Evolutionary conservation across 2,797 vertebrate species (phyloP), one percentile per base, ranked within the genome.

Genomic region (Gephyroberyx darwinii): DNA sequence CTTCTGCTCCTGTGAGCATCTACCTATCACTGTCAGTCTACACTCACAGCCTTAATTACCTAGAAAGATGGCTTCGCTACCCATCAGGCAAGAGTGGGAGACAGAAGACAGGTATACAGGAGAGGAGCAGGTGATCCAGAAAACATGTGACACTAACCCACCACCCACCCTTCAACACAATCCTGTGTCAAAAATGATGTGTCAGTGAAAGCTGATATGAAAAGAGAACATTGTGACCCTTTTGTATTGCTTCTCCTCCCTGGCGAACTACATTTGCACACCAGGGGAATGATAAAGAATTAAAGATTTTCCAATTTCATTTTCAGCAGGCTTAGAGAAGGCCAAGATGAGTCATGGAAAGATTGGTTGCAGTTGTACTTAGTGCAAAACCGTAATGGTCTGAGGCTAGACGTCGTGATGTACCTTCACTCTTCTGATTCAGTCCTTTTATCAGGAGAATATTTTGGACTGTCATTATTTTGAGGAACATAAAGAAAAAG

Each of bases 381-480:
- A 84, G 41, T 85, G 54, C 66, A 69, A 84, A 84, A 74, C 63
- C 52, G n/a, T 69, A 71, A 76, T 73, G 62, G 80, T 84, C 65
- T 47, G 19, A 71, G 69, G 80, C 37, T 68, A 47, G 0, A 20
- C 47, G 6, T 56, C 16, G 31, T 64, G 79, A 65, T 65, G 75
- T 58, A 69, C 74, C 78, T 50, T 62, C 55, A 41, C 19, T 60
- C 20, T 69, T 84, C 58, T 61, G 82, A 83, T 82, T 86, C 82
- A 77, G 51, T 20, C 63, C 72, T 87, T 89, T 86, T 80, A 76
- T 84, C 65, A 8, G 47, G 64, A 52, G 69, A 82, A 80, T 80
- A 68, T 76, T 87, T 78, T 77, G 39, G 73, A 58, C 70, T 59
- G 56, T 67, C 75, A 87, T 88, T 86, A 88, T 88, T 90, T 91